Base-by-base conservation (phyloP, 2,888 invertebrate species). In the Piscicola geometra region DNA sequence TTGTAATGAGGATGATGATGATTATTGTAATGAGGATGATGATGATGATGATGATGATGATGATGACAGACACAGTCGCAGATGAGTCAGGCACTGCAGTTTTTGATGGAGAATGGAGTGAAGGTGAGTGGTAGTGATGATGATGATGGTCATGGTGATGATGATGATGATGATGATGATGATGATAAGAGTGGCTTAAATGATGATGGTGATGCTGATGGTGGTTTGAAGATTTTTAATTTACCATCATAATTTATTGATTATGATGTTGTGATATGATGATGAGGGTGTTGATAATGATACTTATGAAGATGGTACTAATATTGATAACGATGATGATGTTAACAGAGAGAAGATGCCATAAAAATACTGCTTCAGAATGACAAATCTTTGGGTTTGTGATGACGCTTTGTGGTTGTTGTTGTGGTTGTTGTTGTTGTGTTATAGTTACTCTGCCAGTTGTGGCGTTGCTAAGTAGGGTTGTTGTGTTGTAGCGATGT, bases 1-100 rank as follows among this genome's bases (percentile, higher is more conserved):
- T 41, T 41, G 41, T 41, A 15, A 15, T 9, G 41, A 41, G 15
- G 15, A 41, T 41, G 15, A 41, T 41, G 5, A 41, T 41, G 5
- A 41, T 41, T 41, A 41, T 41, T 9, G 15, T 41, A 15, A 15
- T 41, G 41, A 15, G 5, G 9, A 9, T 41, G 41, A 41, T 41
- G 41, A 41, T 41, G 41, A 41, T 41, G 41, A 41, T 41, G 41
- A 41, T 41, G 41, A 41, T 41, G 41, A 41, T 41, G 41, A 41
- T 41, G 41, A 56, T 25, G 25, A 56, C 60, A 56, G 60, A 56
- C 60, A 25, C 60, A 56, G 60, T 25, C 67, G 12, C 67, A 67
- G 32, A 33, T 35, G 35, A 32, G 28, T 21, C 32, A 67, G 18
- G 67, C 67, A 12, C 33, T 67, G 67, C 67, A 67, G 30, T 33